Evolutionary conservation across 37 sponge, comb jelly and placozoan species (phyloP).

Genomic region (Bolinopsis microptera): DNA sequence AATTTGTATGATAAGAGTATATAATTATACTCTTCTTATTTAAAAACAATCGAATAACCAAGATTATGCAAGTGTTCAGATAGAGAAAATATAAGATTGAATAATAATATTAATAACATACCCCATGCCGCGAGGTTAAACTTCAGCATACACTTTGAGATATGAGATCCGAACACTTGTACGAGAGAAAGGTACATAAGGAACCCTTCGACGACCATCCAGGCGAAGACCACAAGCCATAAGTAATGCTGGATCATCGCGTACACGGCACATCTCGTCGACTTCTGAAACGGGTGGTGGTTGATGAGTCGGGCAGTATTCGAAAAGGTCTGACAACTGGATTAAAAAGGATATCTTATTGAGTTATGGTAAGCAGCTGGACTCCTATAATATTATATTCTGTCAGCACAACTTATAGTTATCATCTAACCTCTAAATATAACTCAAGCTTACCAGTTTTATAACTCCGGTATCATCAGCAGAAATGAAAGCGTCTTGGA

Average conservation of each 20-base stretch:
- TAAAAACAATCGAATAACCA: no score
- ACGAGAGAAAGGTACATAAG: conserved; percentile 65
- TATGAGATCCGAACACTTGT: conserved; percentile 63
- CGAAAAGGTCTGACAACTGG: no score
- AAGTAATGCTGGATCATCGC: conserved; percentile 60
- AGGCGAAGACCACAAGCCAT: conserved; percentile 61
- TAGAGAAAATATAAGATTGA: no score
- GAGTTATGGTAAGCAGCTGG: no score
- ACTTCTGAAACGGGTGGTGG: background rate
- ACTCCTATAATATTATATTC: no score
- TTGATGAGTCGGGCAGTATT: no score
- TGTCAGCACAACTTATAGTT: no score
- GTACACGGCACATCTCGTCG: conserved; percentile 37
- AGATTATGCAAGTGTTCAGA: no score
- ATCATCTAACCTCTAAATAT: no score
- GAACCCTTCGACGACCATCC: conserved; percentile 57
- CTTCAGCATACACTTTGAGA: conserved; percentile 63
- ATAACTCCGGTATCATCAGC: conserved; percentile 34
- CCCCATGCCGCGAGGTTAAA: conserved; percentile 64
- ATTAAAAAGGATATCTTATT: no score
- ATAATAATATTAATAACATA: conserved; percentile 36
- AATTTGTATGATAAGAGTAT: background rate
- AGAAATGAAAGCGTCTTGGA: conserved; percentile 17
- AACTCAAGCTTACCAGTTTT: conserved; percentile 23
- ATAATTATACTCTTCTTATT: background rate